Conservation (phyloP, 2,797 vertebrate species). For the Cyclopterus lumpus region DNA sequence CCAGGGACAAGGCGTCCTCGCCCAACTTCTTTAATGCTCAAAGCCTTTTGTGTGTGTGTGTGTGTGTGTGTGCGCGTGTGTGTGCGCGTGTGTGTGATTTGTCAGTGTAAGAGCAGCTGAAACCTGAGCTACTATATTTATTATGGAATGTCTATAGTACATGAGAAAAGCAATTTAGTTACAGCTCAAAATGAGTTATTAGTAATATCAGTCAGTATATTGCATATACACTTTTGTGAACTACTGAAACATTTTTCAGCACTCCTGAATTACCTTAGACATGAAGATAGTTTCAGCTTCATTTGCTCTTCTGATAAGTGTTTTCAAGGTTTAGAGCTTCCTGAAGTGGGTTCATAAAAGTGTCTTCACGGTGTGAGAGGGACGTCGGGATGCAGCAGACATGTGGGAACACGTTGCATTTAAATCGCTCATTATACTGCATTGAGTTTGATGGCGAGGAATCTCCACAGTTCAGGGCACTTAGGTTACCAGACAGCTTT, state of each 20-base stretch:
- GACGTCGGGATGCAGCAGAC: constrained; percentile 45
- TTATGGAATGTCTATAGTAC: constrained; percentile 27
- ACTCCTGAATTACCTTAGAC: neutral
- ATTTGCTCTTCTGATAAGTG: neutral
- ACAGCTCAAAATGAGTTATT: constrained; percentile 15
- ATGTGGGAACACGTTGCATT: constrained; percentile 56
- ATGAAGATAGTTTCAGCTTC: neutral
- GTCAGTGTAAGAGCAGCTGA: constrained; percentile 53
- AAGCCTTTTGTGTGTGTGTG: constrained; percentile 3
- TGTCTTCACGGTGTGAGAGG: constrained; percentile 8
- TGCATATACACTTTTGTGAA: neutral
- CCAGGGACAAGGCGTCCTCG: constrained; percentile 70
- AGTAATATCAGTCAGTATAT: neutral
- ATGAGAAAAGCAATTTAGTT: constrained; percentile 19
- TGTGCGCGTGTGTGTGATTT: constrained; percentile 30
- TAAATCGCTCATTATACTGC: constrained; percentile 72
- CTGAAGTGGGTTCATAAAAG: constrained; percentile 26
- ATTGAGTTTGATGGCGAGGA: constrained; percentile 61
- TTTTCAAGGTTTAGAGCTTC: constrained; percentile 1
- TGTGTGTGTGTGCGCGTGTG: constrained; percentile 26
- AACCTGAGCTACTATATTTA: constrained; percentile 43
- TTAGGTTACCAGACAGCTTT: constrained; percentile 82
- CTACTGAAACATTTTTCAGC: neutral
- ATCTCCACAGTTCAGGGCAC: constrained; percentile 72
- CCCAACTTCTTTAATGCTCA: constrained; percentile 73